Conservation (phyloP, 2,888 invertebrate genomes). For the Lepidonotus clava region DNA sequence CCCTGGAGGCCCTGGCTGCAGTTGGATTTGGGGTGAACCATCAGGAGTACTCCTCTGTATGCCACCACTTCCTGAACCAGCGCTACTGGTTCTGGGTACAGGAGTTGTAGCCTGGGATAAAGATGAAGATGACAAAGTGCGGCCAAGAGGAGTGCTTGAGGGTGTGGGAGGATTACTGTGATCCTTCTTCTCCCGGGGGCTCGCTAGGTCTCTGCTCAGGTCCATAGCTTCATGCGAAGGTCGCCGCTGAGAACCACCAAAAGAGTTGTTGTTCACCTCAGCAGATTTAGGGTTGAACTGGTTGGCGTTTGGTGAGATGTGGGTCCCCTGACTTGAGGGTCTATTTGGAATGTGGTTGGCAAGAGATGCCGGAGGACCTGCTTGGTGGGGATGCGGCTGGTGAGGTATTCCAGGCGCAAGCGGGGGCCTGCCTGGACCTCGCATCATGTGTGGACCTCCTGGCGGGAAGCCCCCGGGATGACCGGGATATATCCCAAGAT, state of each 20-base stretch:
- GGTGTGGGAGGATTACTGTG: constrained; percentile 10
- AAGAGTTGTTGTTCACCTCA: constrained; percentile 43
- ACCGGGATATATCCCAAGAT: constrained; percentile 51
- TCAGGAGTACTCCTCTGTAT: constrained; percentile 29
- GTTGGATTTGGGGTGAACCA: constrained; percentile 31
- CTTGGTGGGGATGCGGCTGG: neutral
- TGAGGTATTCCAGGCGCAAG: neutral
- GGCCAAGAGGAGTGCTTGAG: constrained; percentile 27
- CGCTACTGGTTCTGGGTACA: constrained; percentile 26
- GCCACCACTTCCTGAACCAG: constrained; percentile 23
- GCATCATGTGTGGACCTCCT: neutral
- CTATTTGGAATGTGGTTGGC: constrained; percentile 42
- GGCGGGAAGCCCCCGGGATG: constrained; percentile 18
- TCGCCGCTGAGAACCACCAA: constrained; percentile 6
- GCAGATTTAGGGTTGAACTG: constrained; percentile 28
- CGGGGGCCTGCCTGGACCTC: constrained; percentile 1
- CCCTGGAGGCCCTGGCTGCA: neutral
- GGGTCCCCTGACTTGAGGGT: neutral
- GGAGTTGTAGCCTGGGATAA: constrained; percentile 6
- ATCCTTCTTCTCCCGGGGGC: constrained; percentile 41
- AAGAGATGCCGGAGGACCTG: neutral
- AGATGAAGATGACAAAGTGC: constrained; percentile 22
- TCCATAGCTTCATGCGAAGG: constrained; percentile 44
- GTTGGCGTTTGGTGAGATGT: constrained; percentile 33
- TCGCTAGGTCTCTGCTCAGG: constrained; percentile 27